These are phyloP conservation scores for Manduca sexta DNA, from an alignment of 1,140 invertebrate genomes.

Conservation along the genomic window DNA sequence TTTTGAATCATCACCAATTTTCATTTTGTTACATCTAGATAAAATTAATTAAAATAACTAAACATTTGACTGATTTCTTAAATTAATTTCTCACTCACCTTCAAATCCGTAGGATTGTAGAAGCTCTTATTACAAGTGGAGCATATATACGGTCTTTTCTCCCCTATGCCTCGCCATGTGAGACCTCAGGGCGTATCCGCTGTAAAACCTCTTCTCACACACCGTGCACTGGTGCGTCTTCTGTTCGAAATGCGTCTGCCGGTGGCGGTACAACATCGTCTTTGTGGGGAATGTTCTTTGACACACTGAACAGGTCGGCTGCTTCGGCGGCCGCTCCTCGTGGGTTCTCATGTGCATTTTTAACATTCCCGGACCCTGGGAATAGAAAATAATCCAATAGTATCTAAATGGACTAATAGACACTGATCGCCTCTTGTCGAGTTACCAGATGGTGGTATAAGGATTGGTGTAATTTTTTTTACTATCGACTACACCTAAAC, in stretches of 20 bases:
- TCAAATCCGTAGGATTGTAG: slow-evolving; percentile 69
- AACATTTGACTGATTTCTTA: too few relatives aligned
- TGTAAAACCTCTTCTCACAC: slow-evolving; percentile 69
- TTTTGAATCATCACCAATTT: too few relatives aligned
- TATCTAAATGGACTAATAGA: too few relatives aligned
- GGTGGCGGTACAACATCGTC: slow-evolving; percentile 73
- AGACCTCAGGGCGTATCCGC: slow-evolving; percentile 65
- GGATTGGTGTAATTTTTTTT: too few relatives aligned
- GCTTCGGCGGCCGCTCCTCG: slow-evolving; percentile 71
- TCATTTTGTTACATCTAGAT: too few relatives aligned
- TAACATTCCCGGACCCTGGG: slow-evolving; percentile 75
- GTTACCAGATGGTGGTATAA: too few relatives aligned
- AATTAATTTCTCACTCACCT: slow-evolving; percentile 39
- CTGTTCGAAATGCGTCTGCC: slow-evolving; percentile 75
- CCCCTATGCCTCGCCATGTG: slow-evolving; percentile 67
- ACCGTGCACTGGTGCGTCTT: slow-evolving; percentile 67
- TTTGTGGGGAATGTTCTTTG: slow-evolving; percentile 74
- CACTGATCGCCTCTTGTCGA: too few relatives aligned
- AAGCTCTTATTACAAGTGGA: slow-evolving; percentile 65
- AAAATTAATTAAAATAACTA: too few relatives aligned
- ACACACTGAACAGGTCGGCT: slow-evolving; percentile 75
- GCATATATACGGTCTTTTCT: slow-evolving; percentile 62
- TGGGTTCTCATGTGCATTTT: slow-evolving; percentile 77
- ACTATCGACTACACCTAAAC: too few relatives aligned
- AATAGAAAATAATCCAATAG: too few relatives aligned